Percentiles rank a stretch among this genome's conserved stretches.
These are phyloP conservation scores for Trididemnum clinides DNA, from an alignment of 23 tunicate genomes.

Conservation along the genomic window DNA sequence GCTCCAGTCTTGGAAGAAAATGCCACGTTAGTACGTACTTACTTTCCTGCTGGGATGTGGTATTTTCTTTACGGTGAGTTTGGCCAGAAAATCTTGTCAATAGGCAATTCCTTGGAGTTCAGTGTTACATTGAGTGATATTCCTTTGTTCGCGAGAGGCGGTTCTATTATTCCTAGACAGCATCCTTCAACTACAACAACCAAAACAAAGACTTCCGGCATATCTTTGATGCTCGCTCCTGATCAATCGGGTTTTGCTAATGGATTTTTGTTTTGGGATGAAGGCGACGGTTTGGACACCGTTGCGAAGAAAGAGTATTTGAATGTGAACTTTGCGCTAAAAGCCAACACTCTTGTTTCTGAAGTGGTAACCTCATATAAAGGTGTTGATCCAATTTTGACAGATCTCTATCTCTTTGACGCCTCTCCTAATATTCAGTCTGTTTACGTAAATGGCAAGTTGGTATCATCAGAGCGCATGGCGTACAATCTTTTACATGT, in stretches of 20 bases:
- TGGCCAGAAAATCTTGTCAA: constrained; percentile 51
- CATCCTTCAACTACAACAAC: constrained; percentile 57
- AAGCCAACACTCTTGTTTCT: neutral
- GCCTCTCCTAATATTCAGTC: neutral
- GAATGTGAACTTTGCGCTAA: constrained; percentile 9
- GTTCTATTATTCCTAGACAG: constrained; percentile 62
- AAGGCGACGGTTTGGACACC: constrained; percentile 72
- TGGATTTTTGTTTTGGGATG: constrained; percentile 94
- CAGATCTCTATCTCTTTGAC: neutral
- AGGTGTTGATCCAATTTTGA: neutral
- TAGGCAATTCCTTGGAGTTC: constrained; percentile 11
- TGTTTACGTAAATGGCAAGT: constrained; percentile 2
- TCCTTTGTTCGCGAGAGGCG: constrained; percentile 81
- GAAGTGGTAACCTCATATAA: neutral
- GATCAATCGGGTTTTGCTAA: constrained; percentile 54
- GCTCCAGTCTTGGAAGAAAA: constrained; percentile 72
- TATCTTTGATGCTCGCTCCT: constrained; percentile 65
- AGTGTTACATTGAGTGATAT: constrained; percentile 54
- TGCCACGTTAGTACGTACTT: constrained; percentile 49
- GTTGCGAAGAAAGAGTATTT: constrained; percentile 19
- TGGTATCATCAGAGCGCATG: neutral
- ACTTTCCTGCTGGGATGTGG: constrained; percentile 89
- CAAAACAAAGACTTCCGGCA: constrained; percentile 45
- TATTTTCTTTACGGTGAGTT: constrained; percentile 43
- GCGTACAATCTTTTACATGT: neutral